Conservation (phyloP, 2,797 vertebrate genomes). For the Pachyuromys duprasi region DNA sequence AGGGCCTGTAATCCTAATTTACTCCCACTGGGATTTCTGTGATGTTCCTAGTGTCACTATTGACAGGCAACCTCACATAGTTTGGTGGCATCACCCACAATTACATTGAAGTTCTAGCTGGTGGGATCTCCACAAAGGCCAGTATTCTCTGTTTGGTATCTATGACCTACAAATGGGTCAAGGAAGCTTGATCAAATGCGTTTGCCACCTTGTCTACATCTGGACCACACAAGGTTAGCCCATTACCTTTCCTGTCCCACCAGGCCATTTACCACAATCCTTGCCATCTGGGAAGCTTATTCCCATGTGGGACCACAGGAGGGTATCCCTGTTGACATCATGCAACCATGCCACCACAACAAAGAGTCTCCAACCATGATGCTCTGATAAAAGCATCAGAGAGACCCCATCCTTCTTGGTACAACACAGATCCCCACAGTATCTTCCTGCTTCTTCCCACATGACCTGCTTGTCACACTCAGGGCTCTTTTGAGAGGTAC, state of each 20-base stretch:
- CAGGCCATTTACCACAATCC: neutral
- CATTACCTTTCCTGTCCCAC: neutral
- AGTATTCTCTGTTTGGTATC: neutral
- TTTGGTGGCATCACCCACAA: neutral
- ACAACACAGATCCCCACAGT: no score
- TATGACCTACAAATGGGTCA: neutral
- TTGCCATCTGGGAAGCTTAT: neutral
- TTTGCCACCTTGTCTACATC: neutral
- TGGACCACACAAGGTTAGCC: neutral
- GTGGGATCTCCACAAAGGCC: neutral
- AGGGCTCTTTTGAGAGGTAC: neutral
- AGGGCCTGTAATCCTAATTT: neutral
- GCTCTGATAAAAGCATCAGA: neutral
- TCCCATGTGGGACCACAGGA: neutral
- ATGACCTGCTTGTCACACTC: neutral
- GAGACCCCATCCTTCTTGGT: neutral
- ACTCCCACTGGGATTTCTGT: neutral
- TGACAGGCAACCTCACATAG: neutral
- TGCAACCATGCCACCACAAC: neutral
- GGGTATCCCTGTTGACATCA: neutral
- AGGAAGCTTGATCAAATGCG: neutral
- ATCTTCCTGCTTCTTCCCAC: neutral
- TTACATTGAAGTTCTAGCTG: neutral
- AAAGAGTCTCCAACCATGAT: neutral
- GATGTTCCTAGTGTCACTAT: neutral